Percentiles rank a stretch among this genome's conserved stretches.
Conservation (phyloP, 2,888 invertebrate species). For the Hirtodrosophila histrioides region DNA sequence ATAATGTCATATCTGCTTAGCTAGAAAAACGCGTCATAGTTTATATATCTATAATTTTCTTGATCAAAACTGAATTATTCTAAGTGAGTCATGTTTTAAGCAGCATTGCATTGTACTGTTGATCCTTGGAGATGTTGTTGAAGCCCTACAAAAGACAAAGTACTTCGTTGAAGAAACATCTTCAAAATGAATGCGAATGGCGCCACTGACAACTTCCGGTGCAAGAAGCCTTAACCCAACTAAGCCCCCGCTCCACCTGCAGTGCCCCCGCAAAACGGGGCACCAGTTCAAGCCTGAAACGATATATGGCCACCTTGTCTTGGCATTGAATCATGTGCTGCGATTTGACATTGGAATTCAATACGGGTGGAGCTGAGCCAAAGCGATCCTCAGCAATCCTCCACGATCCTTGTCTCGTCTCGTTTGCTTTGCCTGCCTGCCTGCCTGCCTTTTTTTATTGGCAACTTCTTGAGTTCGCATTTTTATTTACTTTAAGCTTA, state of each 20-base stretch:
- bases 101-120: constrained; percentile 4
- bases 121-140: constrained; percentile 27
- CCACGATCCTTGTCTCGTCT: constrained; percentile 23
- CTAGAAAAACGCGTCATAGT: no score
- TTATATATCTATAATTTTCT: no score
- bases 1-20: no score
- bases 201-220: constrained; percentile 55
- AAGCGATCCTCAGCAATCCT: constrained; percentile 29
- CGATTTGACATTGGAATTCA: constrained; percentile 78
- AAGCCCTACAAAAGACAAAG: constrained; percentile 30
- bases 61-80: no score
- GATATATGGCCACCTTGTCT: constrained; percentile 60
- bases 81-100: no score
- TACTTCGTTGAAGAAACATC: constrained; percentile 9
- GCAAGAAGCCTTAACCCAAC: constrained; percentile 39
- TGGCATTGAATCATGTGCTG: constrained; percentile 71
- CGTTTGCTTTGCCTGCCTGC: constrained; percentile 3
- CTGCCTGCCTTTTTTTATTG: constrained; percentile 1
- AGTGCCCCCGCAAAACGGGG: neutral
- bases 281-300: constrained; percentile 31
- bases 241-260: neutral
- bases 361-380: constrained; percentile 62
- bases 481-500: neutral
- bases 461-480: no score
- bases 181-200: constrained; percentile 37